Percentiles rank a stretch among this genome's conserved stretches.
phyloP scores from a whole-genome alignment of 1,140 invertebrate genomes.

The Melitaea cinxia region DNA sequence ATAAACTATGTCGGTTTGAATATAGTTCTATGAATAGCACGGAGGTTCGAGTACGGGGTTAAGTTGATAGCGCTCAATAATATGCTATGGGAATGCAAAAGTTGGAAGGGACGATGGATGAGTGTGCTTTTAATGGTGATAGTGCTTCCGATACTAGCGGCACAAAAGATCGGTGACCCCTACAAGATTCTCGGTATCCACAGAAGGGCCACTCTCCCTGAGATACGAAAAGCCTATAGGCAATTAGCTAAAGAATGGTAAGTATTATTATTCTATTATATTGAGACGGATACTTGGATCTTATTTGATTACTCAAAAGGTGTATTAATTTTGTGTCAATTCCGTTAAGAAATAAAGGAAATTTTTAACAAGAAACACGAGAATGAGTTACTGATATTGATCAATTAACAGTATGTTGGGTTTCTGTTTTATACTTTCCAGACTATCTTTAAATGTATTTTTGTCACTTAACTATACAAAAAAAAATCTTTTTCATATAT shows the following conservation, averaged over 20 bases:
- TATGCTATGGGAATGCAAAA: constrained; percentile 74
- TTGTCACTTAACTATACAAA: too few relatives aligned
- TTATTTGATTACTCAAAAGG: too few relatives aligned
- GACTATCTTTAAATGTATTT: too few relatives aligned
- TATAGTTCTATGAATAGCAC: constrained; percentile 56
- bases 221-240: constrained; percentile 95
- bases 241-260: constrained; percentile 95
- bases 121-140: constrained; percentile 55
- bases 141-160: constrained; percentile 53
- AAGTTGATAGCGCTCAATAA: constrained; percentile 51
- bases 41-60: constrained; percentile 43
- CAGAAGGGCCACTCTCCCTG: constrained; percentile 86
- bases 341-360: too few relatives aligned
- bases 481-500: too few relatives aligned
- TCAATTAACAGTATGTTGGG: too few relatives aligned
- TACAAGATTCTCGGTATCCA: constrained; percentile 92
- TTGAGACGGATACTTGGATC: background rate
- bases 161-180: constrained; percentile 87
- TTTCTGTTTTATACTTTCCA: too few relatives aligned
- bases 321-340: too few relatives aligned
- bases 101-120: constrained; percentile 66
- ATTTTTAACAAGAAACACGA: too few relatives aligned
- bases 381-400: too few relatives aligned
- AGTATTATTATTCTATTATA: constrained; percentile 46
- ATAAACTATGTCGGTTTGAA: constrained; percentile 45